A percentile compares a stretch with the other conserved stretches of the same genome.
Evolutionary conservation across 92 coral and sea anemone species (phyloP).

Genomic region (Desmophyllum pertusum): DNA sequence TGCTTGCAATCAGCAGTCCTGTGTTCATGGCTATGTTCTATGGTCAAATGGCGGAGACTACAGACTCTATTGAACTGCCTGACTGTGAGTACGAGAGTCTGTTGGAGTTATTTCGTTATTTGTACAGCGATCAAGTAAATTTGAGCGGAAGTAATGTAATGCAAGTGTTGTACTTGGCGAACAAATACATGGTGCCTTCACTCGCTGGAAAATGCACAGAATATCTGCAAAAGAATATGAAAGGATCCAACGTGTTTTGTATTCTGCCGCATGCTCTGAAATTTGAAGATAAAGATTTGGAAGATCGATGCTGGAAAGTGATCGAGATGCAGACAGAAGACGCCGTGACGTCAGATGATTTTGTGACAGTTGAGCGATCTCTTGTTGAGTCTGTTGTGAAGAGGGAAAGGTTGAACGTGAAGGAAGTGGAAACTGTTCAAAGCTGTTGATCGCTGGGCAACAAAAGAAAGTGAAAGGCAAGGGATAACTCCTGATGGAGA

Average conservation of each 20-base stretch:
- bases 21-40: constrained; percentile 83
- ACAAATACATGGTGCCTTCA: constrained; percentile 63
- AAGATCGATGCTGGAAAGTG: constrained; percentile 54
- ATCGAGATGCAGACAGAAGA: constrained; percentile 49
- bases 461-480: constrained; percentile 1
- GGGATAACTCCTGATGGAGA: background rate
- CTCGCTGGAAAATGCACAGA: constrained; percentile 42
- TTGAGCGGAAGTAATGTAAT: constrained; percentile 53
- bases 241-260: constrained; percentile 51
- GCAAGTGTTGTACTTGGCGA: constrained; percentile 59
- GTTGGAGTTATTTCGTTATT: constrained; percentile 58
- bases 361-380: constrained; percentile 30
- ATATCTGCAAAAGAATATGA: constrained; percentile 36
- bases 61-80: constrained; percentile 62
- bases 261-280: constrained; percentile 47
- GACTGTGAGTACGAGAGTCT: constrained; percentile 75
- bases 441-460: constrained; percentile 44
- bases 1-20: constrained; percentile 68
- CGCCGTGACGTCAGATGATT: constrained; percentile 50
- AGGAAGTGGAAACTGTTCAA: constrained; percentile 39
- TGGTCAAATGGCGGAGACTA: constrained; percentile 69
- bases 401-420: background rate
- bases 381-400: constrained; percentile 21
- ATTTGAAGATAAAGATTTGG: constrained; percentile 45
- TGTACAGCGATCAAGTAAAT: constrained; percentile 59